Percentiles rank a stretch among this genome's conserved stretches.
Conservation (phyloP, 2,888 invertebrate species). For the Oegoconia quadripuncta region DNA sequence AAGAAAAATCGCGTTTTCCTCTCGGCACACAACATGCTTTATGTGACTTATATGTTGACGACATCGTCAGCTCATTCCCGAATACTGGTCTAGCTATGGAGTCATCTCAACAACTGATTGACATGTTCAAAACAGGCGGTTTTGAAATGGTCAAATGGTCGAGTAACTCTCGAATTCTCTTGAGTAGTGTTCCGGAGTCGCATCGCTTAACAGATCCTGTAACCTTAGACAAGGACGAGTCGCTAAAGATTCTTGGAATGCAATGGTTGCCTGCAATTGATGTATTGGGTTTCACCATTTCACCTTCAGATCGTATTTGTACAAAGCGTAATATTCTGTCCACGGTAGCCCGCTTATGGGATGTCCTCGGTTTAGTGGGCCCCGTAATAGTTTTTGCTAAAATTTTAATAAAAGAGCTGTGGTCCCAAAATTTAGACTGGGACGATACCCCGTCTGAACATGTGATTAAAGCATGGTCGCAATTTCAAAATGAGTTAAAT, state of each 20-base stretch:
- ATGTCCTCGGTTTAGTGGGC: too few relatives aligned
- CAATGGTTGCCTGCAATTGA: conserved; percentile 3
- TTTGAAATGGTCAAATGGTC: conserved; percentile 10
- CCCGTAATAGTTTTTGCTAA: conserved; percentile 14
- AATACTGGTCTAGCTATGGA: not conserved
- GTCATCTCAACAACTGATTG: not conserved
- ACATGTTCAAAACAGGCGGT: conserved; percentile 1
- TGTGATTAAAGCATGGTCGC: conserved; percentile 10
- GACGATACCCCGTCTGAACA: conserved; percentile 15
- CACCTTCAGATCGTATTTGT: not conserved
- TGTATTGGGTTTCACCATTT: not conserved
- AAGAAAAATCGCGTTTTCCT: not conserved
- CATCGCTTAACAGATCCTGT: conserved; percentile 4
- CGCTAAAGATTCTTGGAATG: conserved; percentile 7
- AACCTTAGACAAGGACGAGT: conserved; percentile 1
- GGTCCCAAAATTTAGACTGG: conserved; percentile 13
- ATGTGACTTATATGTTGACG: conserved; percentile 8
- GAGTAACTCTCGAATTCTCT: conserved; percentile 6
- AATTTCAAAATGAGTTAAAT: conserved; percentile 11
- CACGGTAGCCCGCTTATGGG: too few relatives aligned
- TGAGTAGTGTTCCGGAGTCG: conserved; percentile 3
- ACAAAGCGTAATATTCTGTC: conserved; percentile 18
- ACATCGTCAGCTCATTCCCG: conserved; percentile 5
- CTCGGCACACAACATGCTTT: not conserved
- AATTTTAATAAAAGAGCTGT: conserved; percentile 14